phyloP scores from a whole-genome alignment of 2,797 vertebrate species.

The Petrocephalus schoutedeni region DNA sequence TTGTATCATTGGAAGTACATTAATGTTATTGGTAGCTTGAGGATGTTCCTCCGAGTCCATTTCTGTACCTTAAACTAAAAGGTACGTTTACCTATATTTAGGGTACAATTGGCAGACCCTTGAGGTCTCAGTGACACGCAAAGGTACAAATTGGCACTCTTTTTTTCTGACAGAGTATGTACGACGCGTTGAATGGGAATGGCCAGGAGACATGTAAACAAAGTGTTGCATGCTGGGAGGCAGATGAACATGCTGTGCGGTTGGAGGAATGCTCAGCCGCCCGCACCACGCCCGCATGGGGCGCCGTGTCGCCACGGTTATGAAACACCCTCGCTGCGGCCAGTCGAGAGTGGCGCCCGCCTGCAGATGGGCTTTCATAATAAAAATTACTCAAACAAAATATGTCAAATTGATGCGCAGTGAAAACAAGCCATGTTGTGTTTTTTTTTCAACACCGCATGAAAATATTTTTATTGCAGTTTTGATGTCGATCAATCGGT shows the following conservation, averaged over 20 bases:
- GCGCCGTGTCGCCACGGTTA: slow-evolving; percentile 12
- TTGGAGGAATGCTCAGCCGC: background rate
- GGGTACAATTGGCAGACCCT: background rate
- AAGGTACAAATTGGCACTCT: background rate
- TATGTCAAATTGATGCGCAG: slow-evolving; percentile 9
- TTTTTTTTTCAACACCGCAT: background rate
- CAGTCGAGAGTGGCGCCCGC: slow-evolving; percentile 18
- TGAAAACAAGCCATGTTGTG: background rate
- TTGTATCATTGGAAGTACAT: no score
- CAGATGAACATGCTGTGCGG: background rate
- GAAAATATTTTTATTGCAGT: background rate
- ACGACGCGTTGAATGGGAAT: background rate
- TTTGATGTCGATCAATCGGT: background rate
- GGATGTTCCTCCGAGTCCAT: background rate
- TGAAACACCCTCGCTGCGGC: slow-evolving; percentile 41
- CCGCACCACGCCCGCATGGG: background rate
- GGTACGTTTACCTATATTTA: background rate
- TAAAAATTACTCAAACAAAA: slow-evolving; percentile 29
- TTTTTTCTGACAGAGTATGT: background rate
- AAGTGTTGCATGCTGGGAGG: background rate
- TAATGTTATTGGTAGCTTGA: no score
- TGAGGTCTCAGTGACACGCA: background rate
- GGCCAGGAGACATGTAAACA: slow-evolving; percentile 3
- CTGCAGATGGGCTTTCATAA: slow-evolving; percentile 16
- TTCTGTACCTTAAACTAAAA: background rate